Conservation (phyloP, 2,797 vertebrate species). For the Luscinia luscinia region DNA sequence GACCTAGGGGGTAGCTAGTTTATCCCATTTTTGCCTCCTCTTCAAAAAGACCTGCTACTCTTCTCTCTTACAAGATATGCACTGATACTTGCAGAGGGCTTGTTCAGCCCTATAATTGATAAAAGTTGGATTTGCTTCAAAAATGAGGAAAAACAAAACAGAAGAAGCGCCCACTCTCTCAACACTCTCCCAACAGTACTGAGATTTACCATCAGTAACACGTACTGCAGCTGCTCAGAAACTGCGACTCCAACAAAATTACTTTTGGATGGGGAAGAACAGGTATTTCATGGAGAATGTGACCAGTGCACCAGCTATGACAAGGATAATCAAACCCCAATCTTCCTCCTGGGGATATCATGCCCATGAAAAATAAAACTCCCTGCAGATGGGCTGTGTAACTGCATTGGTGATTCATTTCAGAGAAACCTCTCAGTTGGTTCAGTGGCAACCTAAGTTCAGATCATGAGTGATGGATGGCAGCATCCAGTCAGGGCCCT, state of each 20-base stretch:
- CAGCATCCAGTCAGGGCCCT: neutral
- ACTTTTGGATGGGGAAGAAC: neutral
- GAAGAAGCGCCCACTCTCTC: neutral
- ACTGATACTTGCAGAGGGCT: neutral
- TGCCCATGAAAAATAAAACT: neutral
- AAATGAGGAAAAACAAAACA: neutral
- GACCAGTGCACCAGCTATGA: neutral
- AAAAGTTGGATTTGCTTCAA: slow-evolving; percentile 20
- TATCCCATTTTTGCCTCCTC: neutral
- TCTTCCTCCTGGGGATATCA: neutral
- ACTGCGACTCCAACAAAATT: neutral
- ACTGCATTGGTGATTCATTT: neutral
- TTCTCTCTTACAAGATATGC: neutral
- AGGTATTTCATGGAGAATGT: neutral
- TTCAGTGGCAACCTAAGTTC: neutral
- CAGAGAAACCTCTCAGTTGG: neutral
- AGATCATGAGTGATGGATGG: slow-evolving; percentile 10
- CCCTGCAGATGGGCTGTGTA: neutral
- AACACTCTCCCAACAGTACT: neutral
- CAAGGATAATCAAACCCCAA: accelerated
- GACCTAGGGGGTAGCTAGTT: neutral
- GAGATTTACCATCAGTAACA: neutral
- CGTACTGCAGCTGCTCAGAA: neutral
- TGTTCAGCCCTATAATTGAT: neutral
- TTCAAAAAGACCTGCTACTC: neutral